A percentile compares a stretch with the other conserved stretches of the same genome.
Conservation (phyloP, 1,140 invertebrate species). For the Aphelinus certus region DNA sequence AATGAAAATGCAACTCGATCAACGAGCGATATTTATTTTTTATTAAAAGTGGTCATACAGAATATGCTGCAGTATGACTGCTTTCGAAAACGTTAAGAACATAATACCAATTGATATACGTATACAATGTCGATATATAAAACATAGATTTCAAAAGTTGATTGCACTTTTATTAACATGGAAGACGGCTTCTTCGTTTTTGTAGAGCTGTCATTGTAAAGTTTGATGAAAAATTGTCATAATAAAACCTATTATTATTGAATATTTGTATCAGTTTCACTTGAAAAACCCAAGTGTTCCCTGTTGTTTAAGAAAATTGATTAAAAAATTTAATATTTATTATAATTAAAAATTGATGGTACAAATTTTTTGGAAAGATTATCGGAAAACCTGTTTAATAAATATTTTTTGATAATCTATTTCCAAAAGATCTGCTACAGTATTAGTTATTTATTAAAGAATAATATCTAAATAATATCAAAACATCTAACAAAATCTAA, state of each 20-base stretch:
- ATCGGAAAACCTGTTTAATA: constrained; percentile 3
- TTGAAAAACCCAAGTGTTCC: constrained; percentile 12
- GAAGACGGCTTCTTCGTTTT: constrained; percentile 27
- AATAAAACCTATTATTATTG: constrained; percentile 25
- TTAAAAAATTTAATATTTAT: neutral
- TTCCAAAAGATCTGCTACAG: constrained; percentile 18
- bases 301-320: neutral
- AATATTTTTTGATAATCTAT: constrained; percentile 6
- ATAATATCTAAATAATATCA: constrained; percentile 30
- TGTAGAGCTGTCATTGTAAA: constrained; percentile 17
- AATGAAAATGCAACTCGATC: constrained; percentile 33
- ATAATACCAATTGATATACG: constrained; percentile 6
- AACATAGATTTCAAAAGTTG: constrained; percentile 24
- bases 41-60: constrained; percentile 7
- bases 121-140: constrained; percentile 3
- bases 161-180: constrained; percentile 31
- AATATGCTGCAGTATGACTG: constrained; percentile 13
- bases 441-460: constrained; percentile 31
- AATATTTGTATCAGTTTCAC: constrained; percentile 5
- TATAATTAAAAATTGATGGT: constrained; percentile 12
- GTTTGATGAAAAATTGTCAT: neutral
- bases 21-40: constrained; percentile 30
- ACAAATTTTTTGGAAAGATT: constrained; percentile 11
- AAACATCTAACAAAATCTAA: constrained; percentile 22
- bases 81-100: neutral